Percentiles rank a stretch among this genome's conserved stretches.
These are phyloP conservation scores for Solen grandis DNA, from an alignment of 1,140 invertebrate genomes.

Conservation along the genomic window DNA sequence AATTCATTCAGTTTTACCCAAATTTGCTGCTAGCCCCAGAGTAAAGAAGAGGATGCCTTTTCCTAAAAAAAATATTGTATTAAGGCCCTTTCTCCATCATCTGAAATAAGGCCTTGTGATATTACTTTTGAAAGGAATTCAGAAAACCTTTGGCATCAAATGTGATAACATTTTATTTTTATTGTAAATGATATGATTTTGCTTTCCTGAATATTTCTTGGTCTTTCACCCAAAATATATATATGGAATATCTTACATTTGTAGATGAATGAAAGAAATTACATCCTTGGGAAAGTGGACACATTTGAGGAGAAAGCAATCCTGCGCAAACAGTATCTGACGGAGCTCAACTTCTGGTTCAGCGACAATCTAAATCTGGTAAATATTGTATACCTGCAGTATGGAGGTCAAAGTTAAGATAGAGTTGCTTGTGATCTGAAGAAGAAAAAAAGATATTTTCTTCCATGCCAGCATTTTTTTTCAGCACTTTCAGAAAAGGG, in stretches of 20 bases:
- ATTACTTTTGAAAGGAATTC: neutral
- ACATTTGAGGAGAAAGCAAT: constrained; percentile 42
- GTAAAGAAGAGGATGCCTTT: too few species aligned
- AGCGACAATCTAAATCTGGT: constrained; percentile 28
- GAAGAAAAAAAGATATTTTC: too few species aligned
- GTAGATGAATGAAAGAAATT: constrained; percentile 14
- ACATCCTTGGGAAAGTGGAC: neutral
- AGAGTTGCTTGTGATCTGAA: too few species aligned
- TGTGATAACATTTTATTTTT: neutral
- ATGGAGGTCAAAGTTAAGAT: too few species aligned
- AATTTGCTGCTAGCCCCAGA: too few species aligned
- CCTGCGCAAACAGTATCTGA: constrained; percentile 26
- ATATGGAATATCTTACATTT: neutral
- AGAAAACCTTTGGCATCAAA: neutral
- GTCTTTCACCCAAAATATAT: too few species aligned
- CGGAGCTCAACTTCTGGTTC: constrained; percentile 35
- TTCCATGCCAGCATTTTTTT: too few species aligned
- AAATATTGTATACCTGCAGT: neutral
- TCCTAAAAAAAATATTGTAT: too few species aligned
- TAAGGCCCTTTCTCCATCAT: too few species aligned
- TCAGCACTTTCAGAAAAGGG: too few species aligned
- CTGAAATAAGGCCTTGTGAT: too few species aligned
- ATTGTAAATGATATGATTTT: neutral
- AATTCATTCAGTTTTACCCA: too few species aligned
- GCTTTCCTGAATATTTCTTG: neutral